A percentile compares a stretch with the other conserved stretches of the same genome.
Conservation (phyloP, 2,888 invertebrate species). For the Diplazon laetatorius region DNA sequence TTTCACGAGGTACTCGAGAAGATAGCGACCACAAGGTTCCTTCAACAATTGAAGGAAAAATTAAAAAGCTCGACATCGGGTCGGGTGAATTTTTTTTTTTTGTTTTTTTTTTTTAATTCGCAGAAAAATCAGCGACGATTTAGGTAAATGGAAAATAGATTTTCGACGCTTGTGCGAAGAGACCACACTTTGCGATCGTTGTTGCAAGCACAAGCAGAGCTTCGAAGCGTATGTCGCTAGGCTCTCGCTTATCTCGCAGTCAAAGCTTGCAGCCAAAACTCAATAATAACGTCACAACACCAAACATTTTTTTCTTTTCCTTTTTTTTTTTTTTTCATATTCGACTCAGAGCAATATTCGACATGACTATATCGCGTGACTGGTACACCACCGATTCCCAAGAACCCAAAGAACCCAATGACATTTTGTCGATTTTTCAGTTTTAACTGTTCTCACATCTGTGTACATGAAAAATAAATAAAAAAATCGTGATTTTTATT, state of each 20-base stretch:
- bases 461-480: constrained; percentile 11
- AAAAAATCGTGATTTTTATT: too few relatives aligned
- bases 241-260: constrained; percentile 5
- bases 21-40: too few relatives aligned
- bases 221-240: not conserved
- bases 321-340: too few relatives aligned
- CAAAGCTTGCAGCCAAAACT: constrained; percentile 1
- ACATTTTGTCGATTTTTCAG: not conserved
- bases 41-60: too few relatives aligned
- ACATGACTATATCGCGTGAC: constrained; percentile 26
- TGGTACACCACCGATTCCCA: not conserved
- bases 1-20: not conserved
- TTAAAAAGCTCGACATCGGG: too few relatives aligned
- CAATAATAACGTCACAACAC: not conserved
- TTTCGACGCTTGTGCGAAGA: too few relatives aligned
- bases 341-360: constrained; percentile 55
- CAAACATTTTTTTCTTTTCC: too few relatives aligned
- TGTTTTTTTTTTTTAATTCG: too few relatives aligned
- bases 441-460: constrained; percentile 8
- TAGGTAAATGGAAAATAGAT: too few relatives aligned
- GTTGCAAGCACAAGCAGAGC: not conserved
- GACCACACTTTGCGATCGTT: not conserved
- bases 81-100: too few relatives aligned
- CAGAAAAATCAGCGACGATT: too few relatives aligned
- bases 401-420: too few relatives aligned